A percentile compares a stretch with the other conserved stretches of the same genome.
These are phyloP conservation scores for Onthophagus taurus DNA, from an alignment of 1,140 invertebrate genomes.

Conservation along the genomic window DNA sequence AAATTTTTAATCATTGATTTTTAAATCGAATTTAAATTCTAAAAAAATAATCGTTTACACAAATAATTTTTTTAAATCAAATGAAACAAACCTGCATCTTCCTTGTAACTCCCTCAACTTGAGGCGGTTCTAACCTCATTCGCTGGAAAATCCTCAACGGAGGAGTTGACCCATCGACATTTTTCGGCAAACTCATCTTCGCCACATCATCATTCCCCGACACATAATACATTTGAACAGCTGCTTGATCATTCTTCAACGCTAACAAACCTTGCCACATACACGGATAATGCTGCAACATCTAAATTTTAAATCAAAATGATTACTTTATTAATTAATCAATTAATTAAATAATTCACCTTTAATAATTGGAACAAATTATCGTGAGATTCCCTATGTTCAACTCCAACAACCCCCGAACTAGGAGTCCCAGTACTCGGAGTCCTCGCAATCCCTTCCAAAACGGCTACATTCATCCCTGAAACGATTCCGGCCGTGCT, in stretches of 20 bases:
- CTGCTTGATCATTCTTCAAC: conserved; percentile 91
- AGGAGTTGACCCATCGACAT: conserved; percentile 69
- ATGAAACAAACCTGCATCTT: conserved; percentile 82
- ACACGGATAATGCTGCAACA: conserved; percentile 71
- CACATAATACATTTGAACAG: conserved; percentile 97
- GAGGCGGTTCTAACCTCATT: conserved; percentile 89
- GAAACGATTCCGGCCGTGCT: too few relatives aligned
- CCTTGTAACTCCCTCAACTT: conserved; percentile 88
- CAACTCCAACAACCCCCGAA: too few relatives aligned
- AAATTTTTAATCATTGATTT: too few relatives aligned
- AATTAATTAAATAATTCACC: too few relatives aligned
- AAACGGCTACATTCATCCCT: too few relatives aligned
- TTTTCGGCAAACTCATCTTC: conserved; percentile 67
- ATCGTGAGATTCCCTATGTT: too few relatives aligned
- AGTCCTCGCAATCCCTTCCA: too few relatives aligned
- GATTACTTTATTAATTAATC: too few relatives aligned
- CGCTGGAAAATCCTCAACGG: conserved; percentile 87
- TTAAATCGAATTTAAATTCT: too few relatives aligned
- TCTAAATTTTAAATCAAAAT: conserved; percentile 13
- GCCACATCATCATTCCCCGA: conserved; percentile 85
- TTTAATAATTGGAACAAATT: too few relatives aligned
- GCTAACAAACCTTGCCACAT: conserved; percentile 95
- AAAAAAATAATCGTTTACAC: not conserved
- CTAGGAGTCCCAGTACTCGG: too few relatives aligned
- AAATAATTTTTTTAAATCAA: not conserved